Conservation (phyloP, 2,888 invertebrate species). For the Rhagophthalmus giganteus region DNA sequence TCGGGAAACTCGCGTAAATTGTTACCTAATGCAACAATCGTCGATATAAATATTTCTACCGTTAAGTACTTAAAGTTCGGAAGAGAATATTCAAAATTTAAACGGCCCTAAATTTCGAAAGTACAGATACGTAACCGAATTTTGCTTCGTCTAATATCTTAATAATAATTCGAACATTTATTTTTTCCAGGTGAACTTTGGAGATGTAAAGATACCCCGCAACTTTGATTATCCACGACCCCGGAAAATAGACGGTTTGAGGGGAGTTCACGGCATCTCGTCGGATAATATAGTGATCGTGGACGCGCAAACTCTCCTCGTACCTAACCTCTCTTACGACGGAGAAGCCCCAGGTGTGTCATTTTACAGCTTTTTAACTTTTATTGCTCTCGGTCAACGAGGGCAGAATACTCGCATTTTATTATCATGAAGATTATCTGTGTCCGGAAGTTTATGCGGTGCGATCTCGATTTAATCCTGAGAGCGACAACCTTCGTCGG, state of each 20-base stretch:
- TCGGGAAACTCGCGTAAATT: too few species aligned
- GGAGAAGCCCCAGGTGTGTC: slow-evolving; percentile 86
- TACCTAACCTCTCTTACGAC: slow-evolving; percentile 90
- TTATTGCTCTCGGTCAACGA: slow-evolving; percentile 30
- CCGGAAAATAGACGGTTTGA: slow-evolving; percentile 74
- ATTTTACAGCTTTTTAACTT: slow-evolving; percentile 32
- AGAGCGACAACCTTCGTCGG: slow-evolving; percentile 21
- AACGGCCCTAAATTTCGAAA: slow-evolving; percentile 2
- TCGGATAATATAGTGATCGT: slow-evolving; percentile 88
- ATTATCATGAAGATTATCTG: slow-evolving; percentile 26
- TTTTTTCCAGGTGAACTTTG: slow-evolving; percentile 78
- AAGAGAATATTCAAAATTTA: background rate
- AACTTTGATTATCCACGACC: slow-evolving; percentile 82
- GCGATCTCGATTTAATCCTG: slow-evolving; percentile 14
- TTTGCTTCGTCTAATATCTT: slow-evolving; percentile 4
- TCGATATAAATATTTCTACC: background rate
- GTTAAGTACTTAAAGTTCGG: background rate
- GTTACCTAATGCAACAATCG: background rate
- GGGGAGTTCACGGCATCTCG: slow-evolving; percentile 80
- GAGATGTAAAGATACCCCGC: slow-evolving; percentile 79
- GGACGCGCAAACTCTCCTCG: slow-evolving; percentile 88
- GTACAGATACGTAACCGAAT: slow-evolving; percentile 4
- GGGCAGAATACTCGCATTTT: slow-evolving; percentile 25
- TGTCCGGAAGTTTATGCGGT: slow-evolving; percentile 9
- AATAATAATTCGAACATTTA: slow-evolving; percentile 9